Evolutionary conservation across 1,140 invertebrate genomes (phyloP), one percentile per base, ranked within the genome.

Genomic region (Hirudo medicinalis): DNA sequence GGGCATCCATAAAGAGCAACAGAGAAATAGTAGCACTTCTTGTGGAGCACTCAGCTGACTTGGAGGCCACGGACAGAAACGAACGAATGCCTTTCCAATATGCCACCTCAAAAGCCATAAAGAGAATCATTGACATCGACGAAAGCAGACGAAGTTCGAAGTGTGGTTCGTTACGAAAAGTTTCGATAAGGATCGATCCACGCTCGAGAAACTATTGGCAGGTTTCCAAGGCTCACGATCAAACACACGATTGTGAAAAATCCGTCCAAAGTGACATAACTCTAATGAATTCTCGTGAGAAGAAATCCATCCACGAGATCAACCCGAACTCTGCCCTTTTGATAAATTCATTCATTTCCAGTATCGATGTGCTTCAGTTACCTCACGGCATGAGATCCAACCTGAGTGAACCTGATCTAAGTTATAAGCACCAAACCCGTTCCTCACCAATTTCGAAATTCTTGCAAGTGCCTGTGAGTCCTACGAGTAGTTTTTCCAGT

Each of bases 1-100:
- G 73, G 70, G 74, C 74, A 20, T 54, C 72, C 27, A 32, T 36
- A 22, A 27, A 25, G 20, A 69, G 71, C 19, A 57, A 72, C 32
- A 25, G 8, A n/a, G 22, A 32, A 27, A 19, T 57, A 19, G 70
- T 43, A 9, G 13, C 25, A n/a, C 57, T 71, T 25, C 70, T 71
- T n/a, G 13, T 40, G 54, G n/a, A 71, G 17, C 54, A 57, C 32
- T 9, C n/a, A 15, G 70, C 70, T 8, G 54, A 32, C 54, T 22
- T 71, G n/a, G 22, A 22, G 17, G 70, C 36, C 5, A 66, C 25
- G 25, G 70, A 71, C 20, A 66, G 32, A 22, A 19, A 29, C 55
- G 70, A 32, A 22, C n/a, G 55, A 32, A 71, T 55, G 19, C 53
- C 70, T n/a, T 27, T 29, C 54, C 27, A 71, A 27, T 32, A 71